Base-by-base conservation (phyloP, 2,888 invertebrate species). In the Sphaeridia pumilis region DNA sequence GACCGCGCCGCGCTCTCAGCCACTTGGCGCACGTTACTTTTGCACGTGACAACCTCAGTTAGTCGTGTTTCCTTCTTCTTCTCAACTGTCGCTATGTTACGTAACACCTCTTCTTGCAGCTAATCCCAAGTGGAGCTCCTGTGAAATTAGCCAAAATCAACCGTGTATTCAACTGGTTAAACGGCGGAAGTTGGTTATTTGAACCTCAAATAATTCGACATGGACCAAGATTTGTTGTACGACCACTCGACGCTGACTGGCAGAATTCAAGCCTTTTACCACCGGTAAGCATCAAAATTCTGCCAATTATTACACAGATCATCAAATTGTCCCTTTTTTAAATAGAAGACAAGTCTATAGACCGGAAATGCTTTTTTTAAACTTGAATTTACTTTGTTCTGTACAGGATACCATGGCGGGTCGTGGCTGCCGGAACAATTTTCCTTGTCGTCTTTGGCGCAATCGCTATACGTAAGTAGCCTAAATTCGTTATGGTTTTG, bases 241-340 rank as follows among this genome's bases (percentile, higher is more conserved):
- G 50, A 50, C 26, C 44, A 50, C 50, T 35, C 50, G 27, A 44
- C 50, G 3, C 21, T 44, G 4, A 14, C 35, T 25, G 50, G 50
- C 12, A 44, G 45, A 20, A 22, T 44, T 0, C 31, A 25, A 26
- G 22, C 42, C 10, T 35, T 44, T 24, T 45, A 28, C 10, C 43
- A 17, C 34, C 43, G 50, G 50, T 50, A 34, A 49, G 14, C 10
- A 27, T 7, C n/a, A n/a, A n/a, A n/a, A n/a, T n/a, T n/a, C n/a
- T n/a, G n/a, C n/a, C n/a, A n/a, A n/a, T n/a, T n/a, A n/a, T n/a
- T n/a, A n/a, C n/a, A n/a, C n/a, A n/a, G n/a, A n/a, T n/a, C n/a
- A n/a, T n/a, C n/a, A n/a, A n/a, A 2, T 46, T 27, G 4, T 5
- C 21, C 20, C 7, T 34, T 46, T n/a, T 3, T 46, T 34, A 17